Evolutionary conservation across 2,888 invertebrate species (phyloP).

Genomic region (Oligia latruncula): DNA sequence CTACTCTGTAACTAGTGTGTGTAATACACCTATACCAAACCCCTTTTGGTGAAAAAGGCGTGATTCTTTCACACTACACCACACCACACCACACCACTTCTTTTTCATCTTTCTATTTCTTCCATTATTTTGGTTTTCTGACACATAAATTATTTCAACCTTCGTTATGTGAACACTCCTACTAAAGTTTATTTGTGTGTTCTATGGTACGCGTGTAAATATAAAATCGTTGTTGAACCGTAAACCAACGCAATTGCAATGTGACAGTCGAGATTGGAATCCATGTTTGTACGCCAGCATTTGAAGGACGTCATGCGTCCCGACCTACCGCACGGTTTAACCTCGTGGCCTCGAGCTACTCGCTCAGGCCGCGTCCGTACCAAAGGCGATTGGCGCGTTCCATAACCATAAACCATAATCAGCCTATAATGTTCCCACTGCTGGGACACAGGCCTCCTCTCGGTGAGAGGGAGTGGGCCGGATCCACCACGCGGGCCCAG

Average conservation of each 20-base stretch:
- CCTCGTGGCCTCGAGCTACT: background rate
- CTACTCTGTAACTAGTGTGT: background rate
- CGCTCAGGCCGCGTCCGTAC: background rate
- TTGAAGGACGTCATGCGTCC: background rate
- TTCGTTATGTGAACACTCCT: too few relatives aligned
- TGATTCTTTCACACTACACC: background rate
- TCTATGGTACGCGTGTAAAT: background rate
- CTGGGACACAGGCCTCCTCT: too few relatives aligned
- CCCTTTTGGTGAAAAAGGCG: background rate
- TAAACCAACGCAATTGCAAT: background rate
- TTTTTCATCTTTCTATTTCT: too few relatives aligned
- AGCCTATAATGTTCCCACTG: too few relatives aligned
- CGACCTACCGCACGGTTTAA: conserved; percentile 30
- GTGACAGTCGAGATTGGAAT: background rate
- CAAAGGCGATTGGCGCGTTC: background rate
- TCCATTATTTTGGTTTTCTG: too few relatives aligned
- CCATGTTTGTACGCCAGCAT: background rate
- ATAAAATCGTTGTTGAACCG: background rate
- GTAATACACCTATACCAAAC: background rate
- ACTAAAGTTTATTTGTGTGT: too few relatives aligned
- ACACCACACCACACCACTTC: too few relatives aligned
- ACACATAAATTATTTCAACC: too few relatives aligned
- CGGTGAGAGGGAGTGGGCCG: too few relatives aligned
- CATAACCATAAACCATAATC: too few relatives aligned
- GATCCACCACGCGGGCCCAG: too few relatives aligned